Evolutionary conservation across 2,888 invertebrate species (phyloP), one percentile per base, ranked within the genome.

Genomic region (Balanococcus diminutus): DNA sequence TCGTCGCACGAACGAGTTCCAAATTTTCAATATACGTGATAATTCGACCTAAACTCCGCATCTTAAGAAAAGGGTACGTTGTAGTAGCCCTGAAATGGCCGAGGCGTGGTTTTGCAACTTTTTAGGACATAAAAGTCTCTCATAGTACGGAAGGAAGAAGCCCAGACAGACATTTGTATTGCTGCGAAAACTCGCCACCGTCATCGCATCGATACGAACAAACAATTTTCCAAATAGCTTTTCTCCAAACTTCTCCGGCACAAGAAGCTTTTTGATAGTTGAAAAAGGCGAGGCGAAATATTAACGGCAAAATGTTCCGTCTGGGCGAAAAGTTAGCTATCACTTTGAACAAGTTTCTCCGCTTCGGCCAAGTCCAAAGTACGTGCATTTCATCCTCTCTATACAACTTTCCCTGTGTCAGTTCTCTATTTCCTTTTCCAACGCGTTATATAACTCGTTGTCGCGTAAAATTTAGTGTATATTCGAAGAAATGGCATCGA

Each of bases 221-320:
- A 67, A 67, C 67, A 67, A 67, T 67, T 67, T 67, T 67, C 67
- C 67, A 67, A 67, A 67, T 67, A 67, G 67, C 67, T 67, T 67
- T 67, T 67, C 67, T 22, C 22, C 19, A 67, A 67, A 67, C 67
- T 67, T 67, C 28, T 28, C 25, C 67, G 28, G 28, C 25, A 16
- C 14, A 28, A 28, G 67, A 56, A 56, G 56, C 56, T 67, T 67
- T 67, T 67, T 14, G 56, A 56, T 56, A 56, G 22, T 56, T 56
- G 19, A 56, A 56, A 56, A 56, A 56, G 56, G 22, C 56, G 56
- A n/a, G n/a, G 67, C 67, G 67, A 67, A 67, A 28, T 67, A 28
- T 25, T 31, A 56, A 67, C 67, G 67, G 28, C 6, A 14, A 28
- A 67, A 28, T 67, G 19, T 28, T 67, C 25, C 25, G 16, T 28